These are phyloP conservation scores for Psilopsiagon aymara DNA, from an alignment of 2,113 vertebrate species.

Conservation along the genomic window DNA sequence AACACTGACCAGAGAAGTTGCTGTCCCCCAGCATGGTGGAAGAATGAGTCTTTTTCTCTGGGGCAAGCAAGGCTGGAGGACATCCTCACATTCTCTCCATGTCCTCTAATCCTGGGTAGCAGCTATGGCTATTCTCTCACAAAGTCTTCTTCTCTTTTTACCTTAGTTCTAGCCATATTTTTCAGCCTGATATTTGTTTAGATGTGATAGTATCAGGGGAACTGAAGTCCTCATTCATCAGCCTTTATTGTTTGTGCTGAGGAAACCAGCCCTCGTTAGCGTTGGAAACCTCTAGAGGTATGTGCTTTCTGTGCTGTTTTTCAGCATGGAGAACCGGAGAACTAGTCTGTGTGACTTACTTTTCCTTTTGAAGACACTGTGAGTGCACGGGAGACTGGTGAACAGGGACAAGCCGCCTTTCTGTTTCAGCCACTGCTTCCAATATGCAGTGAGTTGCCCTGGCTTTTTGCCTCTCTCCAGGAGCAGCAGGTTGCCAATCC, in stretches of 20 bases:
- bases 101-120: neutral
- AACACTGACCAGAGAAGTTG: neutral
- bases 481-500: neutral
- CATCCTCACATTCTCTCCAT: neutral
- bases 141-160: neutral
- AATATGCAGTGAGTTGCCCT: neutral
- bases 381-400: neutral
- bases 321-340: neutral
- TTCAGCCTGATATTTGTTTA: constrained; percentile 17
- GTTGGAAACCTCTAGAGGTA: neutral
- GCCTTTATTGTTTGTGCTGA: constrained; percentile 30
- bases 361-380: neutral
- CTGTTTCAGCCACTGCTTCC: neutral
- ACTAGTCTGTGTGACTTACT: neutral
- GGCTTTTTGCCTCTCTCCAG: neutral
- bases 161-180: neutral
- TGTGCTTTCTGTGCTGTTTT: neutral
- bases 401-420: neutral
- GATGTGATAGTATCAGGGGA: neutral
- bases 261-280: constrained; percentile 28
- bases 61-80: neutral
- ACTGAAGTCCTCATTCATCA: constrained; percentile 32
- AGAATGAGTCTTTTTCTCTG: neutral
- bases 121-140: neutral
- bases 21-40: neutral